These are phyloP conservation scores for Tachina grossa DNA, from an alignment of 2,888 invertebrate species.

Conservation along the genomic window DNA sequence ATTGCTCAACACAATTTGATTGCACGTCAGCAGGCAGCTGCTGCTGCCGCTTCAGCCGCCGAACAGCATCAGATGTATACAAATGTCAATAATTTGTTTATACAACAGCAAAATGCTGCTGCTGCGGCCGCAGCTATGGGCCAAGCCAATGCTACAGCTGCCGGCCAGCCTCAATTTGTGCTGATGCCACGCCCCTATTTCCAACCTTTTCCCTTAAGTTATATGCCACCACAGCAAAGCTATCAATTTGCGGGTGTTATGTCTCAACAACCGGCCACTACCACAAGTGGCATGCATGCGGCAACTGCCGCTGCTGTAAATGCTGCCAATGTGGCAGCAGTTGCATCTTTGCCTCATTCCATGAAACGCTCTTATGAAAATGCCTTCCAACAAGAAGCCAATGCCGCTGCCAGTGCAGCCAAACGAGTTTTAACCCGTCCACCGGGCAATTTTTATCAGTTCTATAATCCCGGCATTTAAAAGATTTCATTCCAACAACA, in stretches of 20 bases:
- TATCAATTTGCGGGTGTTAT: constrained; percentile 77
- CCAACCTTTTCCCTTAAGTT: constrained; percentile 80
- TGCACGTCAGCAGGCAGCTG: constrained; percentile 86
- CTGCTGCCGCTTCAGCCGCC: constrained; percentile 81
- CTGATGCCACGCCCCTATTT: constrained; percentile 81
- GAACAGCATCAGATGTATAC: constrained; percentile 78
- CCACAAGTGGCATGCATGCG: constrained; percentile 68
- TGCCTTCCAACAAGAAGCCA: constrained; percentile 85
- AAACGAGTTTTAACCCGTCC: constrained; percentile 80
- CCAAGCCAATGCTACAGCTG: constrained; percentile 65
- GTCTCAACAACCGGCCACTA: constrained; percentile 72
- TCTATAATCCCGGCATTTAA: constrained; percentile 81
- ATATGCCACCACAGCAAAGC: constrained; percentile 75
- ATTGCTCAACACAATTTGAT: constrained; percentile 89
- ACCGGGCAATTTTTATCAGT: constrained; percentile 76
- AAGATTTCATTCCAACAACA: background rate
- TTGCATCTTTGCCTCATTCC: constrained; percentile 77
- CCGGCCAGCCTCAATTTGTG: constrained; percentile 81
- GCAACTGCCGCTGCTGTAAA: constrained; percentile 72
- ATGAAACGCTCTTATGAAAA: constrained; percentile 89
- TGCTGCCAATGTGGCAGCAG: constrained; percentile 70
- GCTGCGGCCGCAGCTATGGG: constrained; percentile 74
- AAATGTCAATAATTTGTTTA: constrained; percentile 76
- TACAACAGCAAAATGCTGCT: constrained; percentile 76
- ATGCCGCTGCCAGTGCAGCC: constrained; percentile 79